Evolutionary conservation across 2,113 vertebrate genomes (phyloP).

Genomic region (Candoia aspera): DNA sequence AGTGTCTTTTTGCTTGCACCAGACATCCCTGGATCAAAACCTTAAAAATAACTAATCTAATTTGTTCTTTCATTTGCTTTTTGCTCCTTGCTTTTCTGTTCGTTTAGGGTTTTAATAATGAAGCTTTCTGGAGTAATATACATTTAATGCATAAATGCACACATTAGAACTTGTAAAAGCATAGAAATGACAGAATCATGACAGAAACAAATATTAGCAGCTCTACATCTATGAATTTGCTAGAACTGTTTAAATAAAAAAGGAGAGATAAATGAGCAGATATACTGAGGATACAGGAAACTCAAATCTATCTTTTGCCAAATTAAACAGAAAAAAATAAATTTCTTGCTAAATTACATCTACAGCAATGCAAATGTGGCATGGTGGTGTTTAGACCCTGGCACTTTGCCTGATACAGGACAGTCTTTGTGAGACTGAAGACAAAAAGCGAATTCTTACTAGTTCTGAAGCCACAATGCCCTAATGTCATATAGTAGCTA

Average conservation of each 20-base stretch:
- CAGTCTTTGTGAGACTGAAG: slow-evolving; percentile 25
- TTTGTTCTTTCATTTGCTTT: background rate
- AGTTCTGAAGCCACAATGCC: background rate
- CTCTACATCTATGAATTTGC: background rate
- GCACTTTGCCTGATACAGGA: slow-evolving; percentile 20
- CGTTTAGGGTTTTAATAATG: background rate
- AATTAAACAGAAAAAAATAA: background rate
- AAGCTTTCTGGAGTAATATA: background rate
- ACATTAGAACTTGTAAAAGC: background rate
- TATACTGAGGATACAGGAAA: background rate
- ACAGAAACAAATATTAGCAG: background rate
- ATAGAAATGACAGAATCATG: background rate
- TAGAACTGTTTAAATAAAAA: background rate
- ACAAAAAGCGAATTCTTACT: slow-evolving; percentile 32
- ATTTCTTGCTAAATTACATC: background rate
- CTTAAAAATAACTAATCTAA: background rate
- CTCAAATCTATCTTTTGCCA: background rate
- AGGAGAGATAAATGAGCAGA: background rate
- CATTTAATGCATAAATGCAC: background rate
- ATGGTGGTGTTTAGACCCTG: slow-evolving; percentile 10
- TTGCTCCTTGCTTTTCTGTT: background rate
- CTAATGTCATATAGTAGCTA: slow-evolving; percentile 15
- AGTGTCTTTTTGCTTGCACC: too few species aligned
- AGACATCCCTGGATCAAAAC: background rate
- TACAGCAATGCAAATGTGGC: background rate